Base-by-base conservation (phyloP, 1,140 invertebrate species). In the Brachionus koreanus region DNA sequence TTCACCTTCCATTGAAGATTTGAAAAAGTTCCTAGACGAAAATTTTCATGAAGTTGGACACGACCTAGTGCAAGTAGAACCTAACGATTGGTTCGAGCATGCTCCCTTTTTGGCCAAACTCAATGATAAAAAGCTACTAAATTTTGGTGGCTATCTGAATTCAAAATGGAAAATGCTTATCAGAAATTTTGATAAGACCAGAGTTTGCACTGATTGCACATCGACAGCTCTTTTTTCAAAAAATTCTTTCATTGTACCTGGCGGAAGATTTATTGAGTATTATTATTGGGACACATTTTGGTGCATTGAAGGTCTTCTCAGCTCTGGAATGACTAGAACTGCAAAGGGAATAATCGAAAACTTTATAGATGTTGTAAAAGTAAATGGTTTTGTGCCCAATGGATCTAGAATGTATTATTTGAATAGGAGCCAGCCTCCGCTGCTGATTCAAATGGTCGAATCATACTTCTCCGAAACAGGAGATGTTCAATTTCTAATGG, bases 221-320 rank as follows among this genome's bases (percentile, higher is more conserved):
- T 79, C 76, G 13, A 79, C 35, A 25, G 35, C 35, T 16, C 42
- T 79, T 12, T 43, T 43, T 39, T 29, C 19, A 2, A 79, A 79
- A 25, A 39, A 79, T 65, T 43, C 76, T 1, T 79, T 79, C 7
- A 95, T 98, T 83, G 93, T 97, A 0, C 95, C 95, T 19, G 95
- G 96, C 37, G 95, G 95, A 5, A 89, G 95, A 75, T 98, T 97
- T 87, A 86, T 89, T 61, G 92, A 94, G 12, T 86, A 96, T 86
- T 97, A 96, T 87, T 97, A 97, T 87, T 97, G 95, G 95, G 95
- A 97, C 85, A 94, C 94, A 0, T 97, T 94, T 86, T 97, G 95
- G 95, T 95, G 95, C 43, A 90, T 96, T 52, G 92, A 93, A 83
- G 95, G 95, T 0, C 88, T 96, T 0, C 86, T 97, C 0, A 87